Evolutionary conservation across 92 coral and sea anemone species (phyloP).

Genomic region (Siderastrea radians): DNA sequence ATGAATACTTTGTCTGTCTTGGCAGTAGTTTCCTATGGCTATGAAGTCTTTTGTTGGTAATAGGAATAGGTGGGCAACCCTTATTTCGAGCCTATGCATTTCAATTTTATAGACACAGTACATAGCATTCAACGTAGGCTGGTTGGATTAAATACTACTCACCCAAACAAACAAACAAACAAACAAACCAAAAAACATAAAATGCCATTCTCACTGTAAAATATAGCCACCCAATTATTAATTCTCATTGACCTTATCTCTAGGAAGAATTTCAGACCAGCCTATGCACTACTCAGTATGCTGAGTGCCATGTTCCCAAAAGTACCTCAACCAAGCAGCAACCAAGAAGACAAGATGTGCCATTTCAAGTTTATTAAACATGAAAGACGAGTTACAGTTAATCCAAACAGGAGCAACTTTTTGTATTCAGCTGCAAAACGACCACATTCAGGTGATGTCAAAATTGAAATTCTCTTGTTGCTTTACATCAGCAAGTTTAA

Average conservation of each 20-base stretch:
- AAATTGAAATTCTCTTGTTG: background rate
- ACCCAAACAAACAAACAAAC: too few species aligned
- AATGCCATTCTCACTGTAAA: too few species aligned
- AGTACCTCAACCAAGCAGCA: slow-evolving; percentile 74
- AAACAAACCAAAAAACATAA: too few species aligned
- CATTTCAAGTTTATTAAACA: slow-evolving; percentile 16
- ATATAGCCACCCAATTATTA: background rate
- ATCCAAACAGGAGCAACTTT: slow-evolving; percentile 57
- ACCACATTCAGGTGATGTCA: slow-evolving; percentile 29
- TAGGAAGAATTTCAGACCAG: slow-evolving; percentile 66
- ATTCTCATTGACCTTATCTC: background rate
- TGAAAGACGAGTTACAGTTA: slow-evolving; percentile 45
- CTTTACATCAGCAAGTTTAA: background rate
- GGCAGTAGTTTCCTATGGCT: too few species aligned
- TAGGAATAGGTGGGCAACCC: too few species aligned
- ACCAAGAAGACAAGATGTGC: slow-evolving; percentile 28
- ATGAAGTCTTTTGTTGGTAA: too few species aligned
- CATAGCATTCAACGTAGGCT: too few species aligned
- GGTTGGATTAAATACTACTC: background rate
- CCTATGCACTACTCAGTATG: slow-evolving; percentile 48
- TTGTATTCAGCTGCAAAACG: slow-evolving; percentile 29
- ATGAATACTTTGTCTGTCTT: too few species aligned
- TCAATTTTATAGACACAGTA: too few species aligned
- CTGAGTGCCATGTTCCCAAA: slow-evolving; percentile 48
- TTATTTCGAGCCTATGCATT: too few species aligned